Conservation (phyloP, 1,140 invertebrate genomes). For the Cydia fagiglandana region DNA sequence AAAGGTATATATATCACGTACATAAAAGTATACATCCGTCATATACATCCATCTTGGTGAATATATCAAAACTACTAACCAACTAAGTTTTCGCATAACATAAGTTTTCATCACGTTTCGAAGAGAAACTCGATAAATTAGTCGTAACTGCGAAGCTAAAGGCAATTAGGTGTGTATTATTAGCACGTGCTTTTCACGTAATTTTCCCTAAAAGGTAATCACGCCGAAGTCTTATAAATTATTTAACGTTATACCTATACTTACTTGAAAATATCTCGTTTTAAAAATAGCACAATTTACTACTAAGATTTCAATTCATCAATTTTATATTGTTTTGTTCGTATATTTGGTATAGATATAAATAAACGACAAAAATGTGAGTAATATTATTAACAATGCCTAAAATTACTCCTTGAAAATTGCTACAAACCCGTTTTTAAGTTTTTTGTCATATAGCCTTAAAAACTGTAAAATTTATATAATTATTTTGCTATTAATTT, state of each 20-base stretch:
- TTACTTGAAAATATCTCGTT: background rate
- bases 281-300: too few species aligned
- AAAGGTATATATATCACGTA: too few species aligned
- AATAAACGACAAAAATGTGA: too few species aligned
- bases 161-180: slow-evolving; percentile 9
- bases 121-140: slow-evolving; percentile 8
- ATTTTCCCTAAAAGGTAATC: background rate
- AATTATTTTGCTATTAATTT: too few species aligned
- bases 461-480: too few species aligned
- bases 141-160: background rate
- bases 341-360: too few species aligned
- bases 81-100: slow-evolving; percentile 6
- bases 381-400: too few species aligned
- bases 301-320: background rate
- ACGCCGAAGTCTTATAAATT: background rate
- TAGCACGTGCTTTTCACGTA: background rate
- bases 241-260: background rate
- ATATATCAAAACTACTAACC: slow-evolving; percentile 11
- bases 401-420: too few species aligned
- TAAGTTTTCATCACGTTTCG: slow-evolving; percentile 16
- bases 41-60: background rate
- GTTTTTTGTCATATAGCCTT: too few species aligned
- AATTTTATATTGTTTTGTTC: background rate
- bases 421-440: too few species aligned
- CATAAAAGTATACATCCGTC: too few species aligned